These are phyloP conservation scores for Mizuhopecten yessoensis DNA, from an alignment of 1,140 invertebrate species.

Conservation along the genomic window DNA sequence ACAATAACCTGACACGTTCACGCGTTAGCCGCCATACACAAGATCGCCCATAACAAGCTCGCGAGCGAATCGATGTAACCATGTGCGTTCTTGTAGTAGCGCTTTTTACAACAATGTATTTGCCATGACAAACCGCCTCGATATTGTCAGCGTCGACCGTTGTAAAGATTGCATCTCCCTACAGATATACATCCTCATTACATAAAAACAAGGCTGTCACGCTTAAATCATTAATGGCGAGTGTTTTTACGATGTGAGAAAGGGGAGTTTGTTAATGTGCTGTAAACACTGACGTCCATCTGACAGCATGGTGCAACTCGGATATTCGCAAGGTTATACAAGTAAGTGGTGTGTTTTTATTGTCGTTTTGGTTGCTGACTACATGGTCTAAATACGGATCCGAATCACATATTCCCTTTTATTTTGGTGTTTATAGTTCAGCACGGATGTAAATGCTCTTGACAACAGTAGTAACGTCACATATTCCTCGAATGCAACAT, in stretches of 20 bases:
- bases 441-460: no score
- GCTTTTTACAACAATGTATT: slow-evolving; percentile 22
- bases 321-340: slow-evolving; percentile 11
- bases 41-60: slow-evolving; percentile 31
- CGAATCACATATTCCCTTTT: neutral
- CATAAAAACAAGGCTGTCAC: neutral
- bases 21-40: neutral
- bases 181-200: neutral
- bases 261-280: neutral
- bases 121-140: neutral
- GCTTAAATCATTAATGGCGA: slow-evolving; percentile 1
- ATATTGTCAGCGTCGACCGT: neutral
- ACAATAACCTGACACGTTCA: neutral
- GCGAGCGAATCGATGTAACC: slow-evolving; percentile 11
- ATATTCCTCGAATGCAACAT: no score
- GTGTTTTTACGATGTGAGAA: neutral
- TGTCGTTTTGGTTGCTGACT: no score
- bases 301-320: neutral
- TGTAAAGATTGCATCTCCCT: neutral
- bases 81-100: slow-evolving; percentile 7
- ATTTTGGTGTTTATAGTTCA: neutral
- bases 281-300: neutral
- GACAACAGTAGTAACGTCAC: neutral
- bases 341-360: neutral
- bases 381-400: no score